Base-by-base conservation (phyloP, 2,113 vertebrate genomes). In the Scophthalmus maximus region DNA sequence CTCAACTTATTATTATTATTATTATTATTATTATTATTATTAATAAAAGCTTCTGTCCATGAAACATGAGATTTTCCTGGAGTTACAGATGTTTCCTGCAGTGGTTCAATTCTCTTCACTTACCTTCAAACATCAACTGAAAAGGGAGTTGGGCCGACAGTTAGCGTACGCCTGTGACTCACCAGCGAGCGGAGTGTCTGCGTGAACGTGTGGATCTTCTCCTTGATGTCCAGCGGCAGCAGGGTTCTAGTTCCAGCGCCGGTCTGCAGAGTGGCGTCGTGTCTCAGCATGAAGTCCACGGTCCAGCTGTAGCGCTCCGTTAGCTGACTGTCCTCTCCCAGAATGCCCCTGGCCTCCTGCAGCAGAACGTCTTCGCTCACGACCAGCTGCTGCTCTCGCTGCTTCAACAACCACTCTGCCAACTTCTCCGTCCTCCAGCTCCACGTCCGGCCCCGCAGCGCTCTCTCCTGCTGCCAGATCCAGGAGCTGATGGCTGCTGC, bases 351-450 rank as follows among this genome's bases (percentile, higher is more conserved):
- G 6, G 84, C 76, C 14, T 26, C 20, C 60, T 38, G 52, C 67
- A 89, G 81, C 46, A 91, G 56, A 3, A 49, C 6, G 0, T 76
- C 73, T 2, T 76, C 68, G 0, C 17, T 66, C 62, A 87, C 58
- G 0, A 3, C n/a, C n/a, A 81, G 61, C 72, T 89, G 88, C 77
- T 87, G 86, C 83, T 91, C 87, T 2, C 81, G 8, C 46, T 20
- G 22, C 4, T 11, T 22, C 46, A 91, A 26, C 26, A 89, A 26
- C 84, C 83, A 79, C 58, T 59, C 46, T 1, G 73, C 74, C 79
- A 86, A 6, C 52, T 27, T 70, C 17, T 74, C 66, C 0, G 81
- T 76, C 15, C 15, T 38, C 83, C 88, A 88, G 29, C 1, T 3
- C 88, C 88, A 91, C n/a, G 8, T 71, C 46, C 29, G 69, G 49